Evolutionary conservation across 2,888 invertebrate genomes (phyloP), one percentile per base, ranked within the genome.

Genomic region (Xestia xanthographa): DNA sequence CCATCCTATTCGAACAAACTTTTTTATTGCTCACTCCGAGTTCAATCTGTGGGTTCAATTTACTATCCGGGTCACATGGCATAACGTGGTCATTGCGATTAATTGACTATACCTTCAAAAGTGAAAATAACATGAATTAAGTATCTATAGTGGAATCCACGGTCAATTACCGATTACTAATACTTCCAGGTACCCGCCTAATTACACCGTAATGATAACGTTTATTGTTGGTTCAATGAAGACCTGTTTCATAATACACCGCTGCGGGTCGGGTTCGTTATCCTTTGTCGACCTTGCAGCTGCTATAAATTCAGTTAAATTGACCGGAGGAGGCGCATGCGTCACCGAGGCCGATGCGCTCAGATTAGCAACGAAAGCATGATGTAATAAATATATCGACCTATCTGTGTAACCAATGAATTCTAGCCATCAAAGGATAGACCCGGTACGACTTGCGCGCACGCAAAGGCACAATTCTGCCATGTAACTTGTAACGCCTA

Each of bases 251-350:
- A 90, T 92, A 92, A 93, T 87, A 87, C 86, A 88, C 87, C 85
- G 84, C 75, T 80, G 79, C 88, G 88, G 89, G 90, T 87, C 83
- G 92, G 92, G 96, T 95, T 96, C 95, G 93, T 94, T 94, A 94
- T 95, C 94, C 96, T 95, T 92, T 86, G 88, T 87, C 95, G 96
- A 95, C 96, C 96, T 96, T 96, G 95, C 94, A 93, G 93, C 92
- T 93, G 93, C 92, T 92, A 95, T 95, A 94, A 95, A 96, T 95
- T 95, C 92, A 93, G 94, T 92, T 93, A 92, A 95, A 95, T 95
- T 94, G 93, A 90, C 92, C 92, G 93, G 92, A 93, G 92, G 92
- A 93, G 93, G 90, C 90, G 91, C 90, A 92, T 94, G 94, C 94
- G 95, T 94, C 95, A 95, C 88, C 88, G 90, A 90, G 92, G 91